Base-by-base conservation (phyloP, 2,888 invertebrate species). In the Enchytraeus crypticus region DNA sequence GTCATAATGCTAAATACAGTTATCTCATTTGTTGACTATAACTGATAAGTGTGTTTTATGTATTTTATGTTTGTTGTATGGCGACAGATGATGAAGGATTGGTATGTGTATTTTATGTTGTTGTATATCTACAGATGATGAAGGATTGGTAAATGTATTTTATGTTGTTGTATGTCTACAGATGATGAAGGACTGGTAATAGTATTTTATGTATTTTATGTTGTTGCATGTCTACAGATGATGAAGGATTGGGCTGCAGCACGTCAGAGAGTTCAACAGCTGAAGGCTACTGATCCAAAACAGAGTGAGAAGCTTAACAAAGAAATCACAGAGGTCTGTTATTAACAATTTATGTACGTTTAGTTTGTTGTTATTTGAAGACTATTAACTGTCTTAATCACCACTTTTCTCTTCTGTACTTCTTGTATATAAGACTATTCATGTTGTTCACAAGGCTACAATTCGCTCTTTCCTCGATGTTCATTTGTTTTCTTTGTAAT, bases 191-290 rank as follows among this genome's bases (percentile, higher is more conserved):
- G 26, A 27, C 27, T 14, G 14, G 26, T 5, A 11, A 11, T 8
- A 11, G 53, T 11, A 21, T 18, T 26, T 53, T 18, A 27, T 27
- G 30, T 11, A 11, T 18, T 8, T 29, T 21, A 2, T 11, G 30
- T 11, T 51, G 30, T 21, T 57, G 47, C 3, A 55, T 11, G n/a
- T n/a, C 21, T 45, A 27, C 75, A 86, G 82, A 93, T 98, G 73
- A 97, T 98, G 95, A 95, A 96, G 83, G 96, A 97, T 79, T 98
- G 97, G 97, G 91, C 92, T 57, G 92, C 93, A 79, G 84, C 97
- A 64, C 92, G 97, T 77, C 92, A 93, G 76, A 87, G 92, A 67
- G 96, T 97, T 80, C 64, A 63, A 26, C 91, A 93, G 77, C 92
- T 97, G 88, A 87, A 93, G 75, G 85, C 87, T 56, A 86, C 87